Base-by-base conservation (phyloP, 2,797 vertebrate species). In the Aratinga solstitialis region DNA sequence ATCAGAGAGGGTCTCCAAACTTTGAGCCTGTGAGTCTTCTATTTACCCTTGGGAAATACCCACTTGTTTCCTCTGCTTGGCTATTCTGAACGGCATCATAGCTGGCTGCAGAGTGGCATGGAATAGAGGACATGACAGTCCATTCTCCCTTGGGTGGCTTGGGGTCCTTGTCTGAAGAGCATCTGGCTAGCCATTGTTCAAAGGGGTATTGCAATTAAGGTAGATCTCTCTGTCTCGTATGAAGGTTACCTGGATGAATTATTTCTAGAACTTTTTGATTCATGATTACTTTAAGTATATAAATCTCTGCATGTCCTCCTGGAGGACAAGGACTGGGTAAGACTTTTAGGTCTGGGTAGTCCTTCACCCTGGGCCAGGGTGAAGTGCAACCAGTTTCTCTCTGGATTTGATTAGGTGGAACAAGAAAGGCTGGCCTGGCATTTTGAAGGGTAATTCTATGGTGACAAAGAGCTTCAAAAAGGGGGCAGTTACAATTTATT, bases 401-500 rank as follows among this genome's bases (percentile, higher is more conserved):
- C 81, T 72, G 68, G 45, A 68, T 90, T 94, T 95, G 78, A 87
- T 93, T 62, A 90, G 87, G 83, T 90, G 77, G 73, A 72, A 66
- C 2, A 1, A 32, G 69, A 51, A 92, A 89, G 89, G 80, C 86
- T 83, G 66, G 72, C 61, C 56, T 87, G 77, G 86, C 62, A 83
- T 92, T 90, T 72, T 90, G 85, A 84, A 94, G 90, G 3, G 4
- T 92, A 79, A 84, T 91, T 83, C 90, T 38, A n/a, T 72, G 81
- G 72, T 92, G 90, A 87, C 80, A 93, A 89, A 92, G 80, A 72
- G 84, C 21, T 18, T 90, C 78, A 77, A 61, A 80, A 65, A 74
- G 84, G 65, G 90, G 69, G 84, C 63, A 85, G 84, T 72, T 94
- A 66, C 84, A 86, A 90, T 93, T 94, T 93, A 96, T 81, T 88